Base-by-base conservation (phyloP, 2,888 invertebrate genomes). In the Orchesella flavescens region DNA sequence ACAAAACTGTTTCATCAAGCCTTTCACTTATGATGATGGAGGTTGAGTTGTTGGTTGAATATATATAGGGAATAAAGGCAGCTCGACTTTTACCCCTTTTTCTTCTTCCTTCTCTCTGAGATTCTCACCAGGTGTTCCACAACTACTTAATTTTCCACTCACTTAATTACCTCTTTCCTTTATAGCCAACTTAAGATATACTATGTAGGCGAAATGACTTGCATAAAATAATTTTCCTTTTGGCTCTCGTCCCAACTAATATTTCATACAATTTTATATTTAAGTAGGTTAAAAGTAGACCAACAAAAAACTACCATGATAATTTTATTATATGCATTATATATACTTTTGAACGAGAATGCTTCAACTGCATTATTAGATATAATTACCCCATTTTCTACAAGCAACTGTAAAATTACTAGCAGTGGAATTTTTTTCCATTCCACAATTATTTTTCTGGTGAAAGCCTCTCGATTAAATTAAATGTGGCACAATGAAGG, bases 121-220 rank as follows among this genome's bases (percentile, higher is more conserved):
- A 83, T 83, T 83, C 82, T 76, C 82, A 72, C 76, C 82, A 83
- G 82, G 82, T 83, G 82, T 83, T 83, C 82, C 71, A 53, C 72
- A 59, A 75, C 76, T 83, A 76, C 72, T 83, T 83, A 83, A 83
- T 83, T 83, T 83, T 83, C 82, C 82, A 83, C 82, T 83, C 82
- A 83, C 76, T 83, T 83, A 83, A 83, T 83, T 83, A 83, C 82
- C 82, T 83, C 66, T 75, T 74, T 74, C 69, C 57, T 74, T 65
- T 72, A 72, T 72, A 61, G 68, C 74, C 46, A 17, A 61, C n/a
- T 63, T 15, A 24, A 66, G 63, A 12, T 61, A 69, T 69, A 78
- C 15, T n/a, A 34, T 7, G 34, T 34, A 7, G 34, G 23, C 34
- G 21, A 34, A 61, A 74, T 74, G 46, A 46, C 43, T 44, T 44